A percentile compares a stretch with the other conserved stretches of the same genome.
phyloP scores from a whole-genome alignment of 2,113 vertebrate genomes.

The Rhadina sibilatrix region DNA sequence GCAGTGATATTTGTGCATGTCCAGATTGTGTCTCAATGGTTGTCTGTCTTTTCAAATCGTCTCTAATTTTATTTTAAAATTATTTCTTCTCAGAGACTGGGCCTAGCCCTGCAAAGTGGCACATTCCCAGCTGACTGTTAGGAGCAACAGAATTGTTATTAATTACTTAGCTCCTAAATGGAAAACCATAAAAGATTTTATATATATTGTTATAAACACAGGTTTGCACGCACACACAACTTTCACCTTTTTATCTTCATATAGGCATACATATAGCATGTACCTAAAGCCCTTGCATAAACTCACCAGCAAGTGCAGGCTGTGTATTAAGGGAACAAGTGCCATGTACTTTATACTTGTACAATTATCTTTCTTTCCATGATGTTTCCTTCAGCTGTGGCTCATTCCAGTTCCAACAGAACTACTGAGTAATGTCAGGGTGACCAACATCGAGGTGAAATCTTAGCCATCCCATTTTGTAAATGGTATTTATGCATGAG shows the following conservation, averaged over 20 bases:
- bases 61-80: not conserved
- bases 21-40: fast-evolving
- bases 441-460: not conserved
- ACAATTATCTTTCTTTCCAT: not conserved
- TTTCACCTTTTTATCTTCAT: not conserved
- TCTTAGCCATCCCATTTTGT: not conserved
- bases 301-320: not conserved
- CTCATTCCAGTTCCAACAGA: not conserved
- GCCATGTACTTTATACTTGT: not conserved
- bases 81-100: not conserved
- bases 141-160: not conserved
- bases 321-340: not conserved
- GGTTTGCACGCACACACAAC: not conserved
- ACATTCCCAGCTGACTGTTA: not conserved
- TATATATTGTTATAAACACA: not conserved
- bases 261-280: not conserved
- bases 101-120: not conserved
- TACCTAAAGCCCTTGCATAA: not conserved
- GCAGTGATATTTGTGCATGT: not conserved
- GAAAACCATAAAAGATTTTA: not conserved
- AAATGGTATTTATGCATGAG: not conserved
- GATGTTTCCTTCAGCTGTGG: not conserved
- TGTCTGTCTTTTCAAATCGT: not conserved
- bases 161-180: not conserved
- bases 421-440: too few species aligned